Percentiles rank a stretch among this genome's conserved stretches.
phyloP scores from a whole-genome alignment of 2,113 vertebrate genomes.

The Cynopterus brachyotis region DNA sequence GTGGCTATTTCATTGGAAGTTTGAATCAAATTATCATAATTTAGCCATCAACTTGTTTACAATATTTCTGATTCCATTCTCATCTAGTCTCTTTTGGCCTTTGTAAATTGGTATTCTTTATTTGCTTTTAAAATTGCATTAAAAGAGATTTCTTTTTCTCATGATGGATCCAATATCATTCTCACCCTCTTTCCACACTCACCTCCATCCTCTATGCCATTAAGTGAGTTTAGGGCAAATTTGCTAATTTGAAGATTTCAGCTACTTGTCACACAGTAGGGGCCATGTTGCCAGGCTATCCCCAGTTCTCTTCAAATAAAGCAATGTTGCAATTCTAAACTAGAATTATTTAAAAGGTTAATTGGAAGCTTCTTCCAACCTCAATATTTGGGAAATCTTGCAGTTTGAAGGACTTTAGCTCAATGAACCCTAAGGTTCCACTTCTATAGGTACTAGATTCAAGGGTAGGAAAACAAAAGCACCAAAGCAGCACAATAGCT shows the following conservation, averaged over 20 bases:
- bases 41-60: neutral
- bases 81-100: neutral
- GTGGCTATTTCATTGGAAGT: neutral
- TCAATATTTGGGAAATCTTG: neutral
- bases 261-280: neutral
- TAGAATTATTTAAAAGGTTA: neutral
- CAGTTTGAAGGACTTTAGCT: neutral
- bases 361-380: neutral
- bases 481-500: neutral
- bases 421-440: neutral
- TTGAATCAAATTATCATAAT: neutral
- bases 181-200: neutral
- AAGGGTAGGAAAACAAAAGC: neutral
- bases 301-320: neutral
- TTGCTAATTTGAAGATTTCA: neutral
- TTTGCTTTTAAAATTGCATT: neutral
- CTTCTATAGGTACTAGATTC: neutral
- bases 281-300: neutral
- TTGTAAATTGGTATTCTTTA: neutral
- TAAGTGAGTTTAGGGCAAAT: neutral
- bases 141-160: neutral
- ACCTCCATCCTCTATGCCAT: accelerated
- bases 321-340: neutral
- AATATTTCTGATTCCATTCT: neutral
- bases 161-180: accelerated